These are phyloP conservation scores for Ceratoteleas bidentatus DNA, from an alignment of 1,140 invertebrate genomes.

Conservation along the genomic window DNA sequence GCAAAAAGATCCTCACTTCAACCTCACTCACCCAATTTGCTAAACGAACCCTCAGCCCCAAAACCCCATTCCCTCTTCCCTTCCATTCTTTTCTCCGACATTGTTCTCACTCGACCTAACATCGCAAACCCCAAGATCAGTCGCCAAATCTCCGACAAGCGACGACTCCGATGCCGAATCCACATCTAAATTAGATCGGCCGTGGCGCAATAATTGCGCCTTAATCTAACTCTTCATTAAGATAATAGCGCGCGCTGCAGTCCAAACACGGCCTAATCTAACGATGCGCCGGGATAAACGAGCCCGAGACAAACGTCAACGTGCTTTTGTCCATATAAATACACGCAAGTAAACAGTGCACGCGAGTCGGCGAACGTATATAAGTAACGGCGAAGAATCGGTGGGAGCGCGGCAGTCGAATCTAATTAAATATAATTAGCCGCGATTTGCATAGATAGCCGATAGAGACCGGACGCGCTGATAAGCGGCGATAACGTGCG, in stretches of 20 bases:
- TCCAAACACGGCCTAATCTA: conserved; percentile 22
- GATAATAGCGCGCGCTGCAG: conserved; percentile 30
- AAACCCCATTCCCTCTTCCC: no score
- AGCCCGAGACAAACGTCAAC: conserved; percentile 55
- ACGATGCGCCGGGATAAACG: conserved; percentile 35
- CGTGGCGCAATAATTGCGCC: conserved; percentile 9
- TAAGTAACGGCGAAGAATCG: conserved; percentile 69
- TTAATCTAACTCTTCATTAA: conserved; percentile 48
- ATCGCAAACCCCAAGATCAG: no score
- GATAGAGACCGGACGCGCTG: conserved; percentile 80
- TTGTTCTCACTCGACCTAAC: no score
- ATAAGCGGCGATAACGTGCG: conserved; percentile 79
- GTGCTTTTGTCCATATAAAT: conserved; percentile 49
- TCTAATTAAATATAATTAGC: conserved; percentile 83
- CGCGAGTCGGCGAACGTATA: conserved; percentile 53
- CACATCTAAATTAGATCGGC: conserved; percentile 3
- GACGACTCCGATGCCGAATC: not conserved
- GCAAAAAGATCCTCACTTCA: no score
- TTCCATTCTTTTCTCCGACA: no score
- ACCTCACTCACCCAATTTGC: no score
- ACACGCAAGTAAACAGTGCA: conserved; percentile 60
- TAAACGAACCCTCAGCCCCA: no score
- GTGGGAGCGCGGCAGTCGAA: conserved; percentile 77
- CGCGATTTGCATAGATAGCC: conserved; percentile 81
- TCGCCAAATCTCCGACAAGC: no score